These are phyloP conservation scores for Ophioderma brevispina DNA, from an alignment of 35 echinoderm and acorn worm species.

Conservation along the genomic window DNA sequence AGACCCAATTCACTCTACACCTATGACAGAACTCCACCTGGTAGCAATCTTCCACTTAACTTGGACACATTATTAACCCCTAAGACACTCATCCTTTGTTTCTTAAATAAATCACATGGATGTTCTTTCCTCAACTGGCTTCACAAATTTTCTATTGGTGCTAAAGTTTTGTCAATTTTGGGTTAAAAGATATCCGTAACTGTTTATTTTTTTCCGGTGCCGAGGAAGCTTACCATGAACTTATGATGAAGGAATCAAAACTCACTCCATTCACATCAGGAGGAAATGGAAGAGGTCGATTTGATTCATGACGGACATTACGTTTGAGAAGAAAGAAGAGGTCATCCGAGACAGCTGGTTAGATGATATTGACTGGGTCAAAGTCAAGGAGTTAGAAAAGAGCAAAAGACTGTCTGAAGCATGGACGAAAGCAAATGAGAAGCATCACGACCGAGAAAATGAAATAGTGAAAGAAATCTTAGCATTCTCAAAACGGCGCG, in stretches of 20 bases:
- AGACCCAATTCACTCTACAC: too few relatives aligned
- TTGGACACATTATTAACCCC: too few relatives aligned
- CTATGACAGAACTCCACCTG: too few relatives aligned
- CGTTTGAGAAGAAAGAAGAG: conserved; percentile 86
- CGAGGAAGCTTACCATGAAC: too few relatives aligned
- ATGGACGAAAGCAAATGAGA: neutral
- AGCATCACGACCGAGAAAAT: conserved; percentile 36
- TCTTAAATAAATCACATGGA: too few relatives aligned
- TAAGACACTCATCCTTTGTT: too few relatives aligned
- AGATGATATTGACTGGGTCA: conserved; percentile 97
- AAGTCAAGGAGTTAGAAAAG: conserved; percentile 43
- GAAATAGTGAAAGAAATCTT: conserved; percentile 78
- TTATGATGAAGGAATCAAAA: conserved; percentile 78
- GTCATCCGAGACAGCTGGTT: conserved; percentile 85
- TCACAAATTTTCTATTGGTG: too few relatives aligned
- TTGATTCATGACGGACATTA: conserved; percentile 97
- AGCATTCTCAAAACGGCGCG: conserved; percentile 78
- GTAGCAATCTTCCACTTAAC: too few relatives aligned
- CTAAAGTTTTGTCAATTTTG: too few relatives aligned
- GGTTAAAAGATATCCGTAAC: too few relatives aligned
- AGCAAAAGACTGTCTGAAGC: conserved; percentile 32
- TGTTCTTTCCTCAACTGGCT: too few relatives aligned
- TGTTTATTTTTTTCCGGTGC: too few relatives aligned
- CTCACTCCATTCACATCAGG: conserved; percentile 92
- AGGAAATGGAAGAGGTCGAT: conserved; percentile 87